phyloP scores from a whole-genome alignment of 1,140 invertebrate genomes.

The Cyclargus thomasi region DNA sequence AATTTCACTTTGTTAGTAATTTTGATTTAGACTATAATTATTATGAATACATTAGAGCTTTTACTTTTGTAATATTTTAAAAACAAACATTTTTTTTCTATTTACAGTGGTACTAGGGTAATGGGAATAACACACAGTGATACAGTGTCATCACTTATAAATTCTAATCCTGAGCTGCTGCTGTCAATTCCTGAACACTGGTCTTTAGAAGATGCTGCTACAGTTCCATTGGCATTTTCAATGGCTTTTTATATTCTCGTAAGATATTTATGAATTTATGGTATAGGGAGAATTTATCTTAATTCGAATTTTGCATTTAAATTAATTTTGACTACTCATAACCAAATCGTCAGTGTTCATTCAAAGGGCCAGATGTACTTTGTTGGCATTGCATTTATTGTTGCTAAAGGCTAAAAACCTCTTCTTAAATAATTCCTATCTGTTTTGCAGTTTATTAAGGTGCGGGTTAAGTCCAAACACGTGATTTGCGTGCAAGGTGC shows the following conservation, averaged over 20 bases:
- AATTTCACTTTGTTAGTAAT: neutral
- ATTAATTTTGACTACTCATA: neutral
- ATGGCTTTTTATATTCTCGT: constrained; percentile 75
- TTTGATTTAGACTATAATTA: neutral
- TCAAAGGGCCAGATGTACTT: neutral
- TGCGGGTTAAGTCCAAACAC: constrained; percentile 56
- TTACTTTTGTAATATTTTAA: too few species aligned
- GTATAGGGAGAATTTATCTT: constrained; percentile 10
- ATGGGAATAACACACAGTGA: constrained; percentile 31
- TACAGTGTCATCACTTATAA: constrained; percentile 20
- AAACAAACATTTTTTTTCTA: neutral
- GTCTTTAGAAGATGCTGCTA: constrained; percentile 85
- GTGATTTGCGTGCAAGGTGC: constrained; percentile 83
- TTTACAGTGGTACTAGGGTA: constrained; percentile 35
- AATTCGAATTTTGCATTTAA: constrained; percentile 2
- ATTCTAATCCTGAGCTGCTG: constrained; percentile 49
- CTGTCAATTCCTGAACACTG: constrained; percentile 84
- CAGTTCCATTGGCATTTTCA: constrained; percentile 77
- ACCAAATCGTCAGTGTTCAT: neutral
- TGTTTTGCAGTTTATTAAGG: constrained; percentile 31
- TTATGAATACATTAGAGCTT: too few species aligned
- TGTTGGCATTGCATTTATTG: neutral
- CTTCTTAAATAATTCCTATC: constrained; percentile 6
- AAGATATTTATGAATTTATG: constrained; percentile 25
- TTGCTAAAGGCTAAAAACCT: neutral